Evolutionary conservation across 2,113 vertebrate genomes (phyloP).

Genomic region (Gyps fulvus): DNA sequence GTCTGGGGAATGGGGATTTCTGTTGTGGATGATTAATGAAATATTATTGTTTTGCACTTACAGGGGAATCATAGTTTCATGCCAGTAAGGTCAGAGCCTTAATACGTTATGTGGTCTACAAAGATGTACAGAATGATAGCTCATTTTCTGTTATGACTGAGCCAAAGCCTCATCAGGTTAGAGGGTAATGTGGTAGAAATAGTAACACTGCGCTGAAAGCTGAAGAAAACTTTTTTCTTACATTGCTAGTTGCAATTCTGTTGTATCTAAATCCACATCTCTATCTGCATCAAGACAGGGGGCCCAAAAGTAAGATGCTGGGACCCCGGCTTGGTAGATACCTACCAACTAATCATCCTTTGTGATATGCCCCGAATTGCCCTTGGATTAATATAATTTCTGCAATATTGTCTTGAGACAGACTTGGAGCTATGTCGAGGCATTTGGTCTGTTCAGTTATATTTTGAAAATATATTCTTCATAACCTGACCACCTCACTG

Average conservation of each 20-base stretch:
- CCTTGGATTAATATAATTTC: not conserved
- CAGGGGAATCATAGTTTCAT: constrained; percentile 9
- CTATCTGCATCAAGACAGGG: not conserved
- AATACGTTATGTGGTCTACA: not conserved
- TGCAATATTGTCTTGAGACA: not conserved
- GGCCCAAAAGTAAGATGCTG: not conserved
- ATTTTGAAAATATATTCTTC: not conserved
- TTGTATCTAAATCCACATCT: not conserved
- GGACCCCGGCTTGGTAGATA: not conserved
- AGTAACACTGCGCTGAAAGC: not conserved
- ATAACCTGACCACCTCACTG: not conserved
- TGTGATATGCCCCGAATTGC: not conserved
- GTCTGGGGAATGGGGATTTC: constrained; percentile 38
- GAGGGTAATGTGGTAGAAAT: not conserved
- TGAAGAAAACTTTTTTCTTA: not conserved
- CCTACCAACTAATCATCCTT: not conserved
- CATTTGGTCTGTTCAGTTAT: not conserved
- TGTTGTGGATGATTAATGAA: constrained; percentile 47
- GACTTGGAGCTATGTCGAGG: not conserved
- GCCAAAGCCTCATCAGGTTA: not conserved
- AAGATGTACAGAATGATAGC: not conserved
- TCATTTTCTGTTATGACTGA: not conserved
- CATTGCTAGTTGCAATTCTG: not conserved
- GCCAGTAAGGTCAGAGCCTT: constrained; percentile 13
- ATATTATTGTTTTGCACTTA: constrained; percentile 38